A percentile compares a stretch with the other conserved stretches of the same genome.
phyloP scores from a whole-genome alignment of 2,888 invertebrate genomes.

The Watsonalla binaria region DNA sequence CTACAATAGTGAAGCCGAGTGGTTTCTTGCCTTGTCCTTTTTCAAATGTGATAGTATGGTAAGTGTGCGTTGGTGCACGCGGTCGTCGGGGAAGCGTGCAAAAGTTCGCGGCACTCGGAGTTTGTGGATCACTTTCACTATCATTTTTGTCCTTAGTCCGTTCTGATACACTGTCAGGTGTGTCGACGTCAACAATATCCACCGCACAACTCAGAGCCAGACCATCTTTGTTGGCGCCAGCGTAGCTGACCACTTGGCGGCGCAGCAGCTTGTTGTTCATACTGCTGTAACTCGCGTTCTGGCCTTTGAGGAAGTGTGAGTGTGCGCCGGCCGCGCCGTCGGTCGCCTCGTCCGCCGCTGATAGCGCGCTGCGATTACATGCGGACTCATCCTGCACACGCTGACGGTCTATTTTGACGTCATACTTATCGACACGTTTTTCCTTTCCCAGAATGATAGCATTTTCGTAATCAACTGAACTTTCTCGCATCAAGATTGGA shows the following conservation, averaged over 20 bases:
- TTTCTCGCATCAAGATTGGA: constrained; percentile 77
- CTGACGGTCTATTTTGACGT: constrained; percentile 85
- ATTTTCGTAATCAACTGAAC: constrained; percentile 85
- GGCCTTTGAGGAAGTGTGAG: constrained; percentile 80
- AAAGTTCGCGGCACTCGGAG: constrained; percentile 80
- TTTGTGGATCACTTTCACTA: constrained; percentile 59
- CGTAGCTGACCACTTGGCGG: constrained; percentile 77
- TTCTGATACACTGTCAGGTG: constrained; percentile 51
- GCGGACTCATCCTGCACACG: constrained; percentile 73
- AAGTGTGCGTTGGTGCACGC: constrained; percentile 82
- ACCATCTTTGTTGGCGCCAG: constrained; percentile 67
- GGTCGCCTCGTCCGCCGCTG: constrained; percentile 62
- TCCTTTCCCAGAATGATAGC: constrained; percentile 75
- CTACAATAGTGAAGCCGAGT: constrained; percentile 93
- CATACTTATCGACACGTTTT: constrained; percentile 66
- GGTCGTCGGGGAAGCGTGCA: constrained; percentile 86
- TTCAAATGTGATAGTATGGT: constrained; percentile 85
- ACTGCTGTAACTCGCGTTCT: constrained; percentile 80
- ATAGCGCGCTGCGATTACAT: constrained; percentile 72
- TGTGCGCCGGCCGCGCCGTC: constrained; percentile 61
- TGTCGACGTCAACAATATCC: constrained; percentile 62
- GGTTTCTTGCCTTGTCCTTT: constrained; percentile 91
- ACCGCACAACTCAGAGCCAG: constrained; percentile 63
- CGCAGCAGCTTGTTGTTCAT: constrained; percentile 80
- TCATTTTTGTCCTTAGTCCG: constrained; percentile 52